phyloP scores from a whole-genome alignment of 53 echinoderm and acorn worm species.

The Paracentrotus lividus region DNA sequence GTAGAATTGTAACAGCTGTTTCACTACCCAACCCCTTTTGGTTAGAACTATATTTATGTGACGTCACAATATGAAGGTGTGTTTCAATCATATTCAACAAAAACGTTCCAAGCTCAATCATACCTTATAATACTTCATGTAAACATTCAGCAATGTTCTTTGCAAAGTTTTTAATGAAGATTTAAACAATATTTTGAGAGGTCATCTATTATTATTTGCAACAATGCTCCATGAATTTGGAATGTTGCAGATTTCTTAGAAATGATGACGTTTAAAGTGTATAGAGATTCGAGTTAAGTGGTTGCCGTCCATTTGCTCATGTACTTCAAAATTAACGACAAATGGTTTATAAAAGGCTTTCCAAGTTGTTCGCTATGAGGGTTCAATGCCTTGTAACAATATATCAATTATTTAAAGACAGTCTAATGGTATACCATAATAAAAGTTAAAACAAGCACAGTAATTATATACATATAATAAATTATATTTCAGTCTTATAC shows the following conservation, averaged over 20 bases:
- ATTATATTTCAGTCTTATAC: too few species aligned
- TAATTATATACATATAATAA: too few species aligned
- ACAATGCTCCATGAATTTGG: background rate
- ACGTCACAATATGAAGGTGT: conserved; percentile 7
- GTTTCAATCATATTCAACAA: background rate
- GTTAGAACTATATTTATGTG: background rate
- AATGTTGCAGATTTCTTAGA: background rate
- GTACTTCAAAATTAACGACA: background rate
- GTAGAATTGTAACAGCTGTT: conserved; percentile 31
- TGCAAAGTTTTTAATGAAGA: background rate
- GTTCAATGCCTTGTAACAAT: background rate
- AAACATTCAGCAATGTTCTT: background rate
- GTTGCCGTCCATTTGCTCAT: background rate
- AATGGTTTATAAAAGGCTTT: background rate
- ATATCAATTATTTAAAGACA: background rate
- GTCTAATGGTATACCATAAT: background rate
- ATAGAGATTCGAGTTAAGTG: background rate
- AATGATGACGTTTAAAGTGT: background rate
- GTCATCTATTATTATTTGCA: background rate
- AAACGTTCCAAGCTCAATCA: background rate
- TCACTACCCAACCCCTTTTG: conserved; percentile 4
- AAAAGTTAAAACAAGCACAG: too few species aligned
- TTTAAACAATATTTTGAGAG: background rate
- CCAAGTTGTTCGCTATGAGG: background rate
- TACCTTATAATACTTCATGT: background rate